Conservation (phyloP, 2,888 invertebrate species). For the Drosophila prostipennis region DNA sequence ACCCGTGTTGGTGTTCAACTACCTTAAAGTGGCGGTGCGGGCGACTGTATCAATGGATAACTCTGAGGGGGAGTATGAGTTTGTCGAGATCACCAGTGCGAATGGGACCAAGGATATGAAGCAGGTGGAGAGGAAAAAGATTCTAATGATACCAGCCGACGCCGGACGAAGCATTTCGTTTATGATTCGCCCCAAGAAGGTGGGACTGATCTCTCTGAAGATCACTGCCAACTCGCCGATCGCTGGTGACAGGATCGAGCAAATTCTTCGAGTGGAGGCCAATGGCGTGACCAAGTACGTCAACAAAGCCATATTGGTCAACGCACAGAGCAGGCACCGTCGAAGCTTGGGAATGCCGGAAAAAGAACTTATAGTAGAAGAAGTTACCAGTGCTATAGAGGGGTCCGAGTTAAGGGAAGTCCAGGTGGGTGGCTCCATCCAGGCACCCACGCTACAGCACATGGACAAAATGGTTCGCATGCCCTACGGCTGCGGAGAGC, state of each 20-base stretch:
- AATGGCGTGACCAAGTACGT: conserved; percentile 91
- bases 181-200: conserved; percentile 90
- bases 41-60: conserved; percentile 94
- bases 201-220: conserved; percentile 90
- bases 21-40: conserved; percentile 90
- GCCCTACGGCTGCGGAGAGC: conserved; percentile 93
- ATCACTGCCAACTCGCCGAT: conserved; percentile 89
- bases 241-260: conserved; percentile 92
- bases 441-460: conserved; percentile 91
- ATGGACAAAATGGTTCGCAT: conserved; percentile 90
- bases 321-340: conserved; percentile 85
- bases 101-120: conserved; percentile 83
- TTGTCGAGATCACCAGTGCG: conserved; percentile 91
- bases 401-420: conserved; percentile 90
- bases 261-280: conserved; percentile 90
- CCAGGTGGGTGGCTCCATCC: conserved; percentile 89
- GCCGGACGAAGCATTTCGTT: conserved; percentile 92
- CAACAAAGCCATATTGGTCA: conserved; percentile 90
- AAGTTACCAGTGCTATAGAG: conserved; percentile 89
- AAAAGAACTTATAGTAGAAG: conserved; percentile 88
- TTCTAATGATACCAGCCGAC: conserved; percentile 87
- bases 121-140: conserved; percentile 82
- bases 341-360: conserved; percentile 55
- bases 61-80: conserved; percentile 91
- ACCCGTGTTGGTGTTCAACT: conserved; percentile 95